These are phyloP conservation scores for Podiceps cristatus DNA, from an alignment of 2,113 vertebrate genomes.

Conservation along the genomic window DNA sequence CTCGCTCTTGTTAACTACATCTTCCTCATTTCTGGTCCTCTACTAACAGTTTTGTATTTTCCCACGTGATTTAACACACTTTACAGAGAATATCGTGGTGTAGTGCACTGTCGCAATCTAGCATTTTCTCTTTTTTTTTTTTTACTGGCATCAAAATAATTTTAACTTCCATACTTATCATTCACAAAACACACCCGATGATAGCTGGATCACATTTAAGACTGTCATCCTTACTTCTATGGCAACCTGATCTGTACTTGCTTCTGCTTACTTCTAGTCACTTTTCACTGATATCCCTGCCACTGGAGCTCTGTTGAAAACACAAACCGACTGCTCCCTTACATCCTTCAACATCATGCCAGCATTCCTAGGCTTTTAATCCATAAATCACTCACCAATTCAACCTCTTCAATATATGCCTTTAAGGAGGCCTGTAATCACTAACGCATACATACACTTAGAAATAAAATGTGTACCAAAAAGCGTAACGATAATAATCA, in stretches of 20 bases:
- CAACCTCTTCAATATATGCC: background rate
- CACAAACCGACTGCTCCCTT: background rate
- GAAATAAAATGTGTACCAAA: background rate
- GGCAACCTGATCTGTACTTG: background rate
- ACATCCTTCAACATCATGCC: background rate
- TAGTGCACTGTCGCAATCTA: background rate
- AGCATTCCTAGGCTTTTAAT: background rate
- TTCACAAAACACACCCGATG: background rate
- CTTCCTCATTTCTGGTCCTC: background rate
- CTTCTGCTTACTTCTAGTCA: background rate
- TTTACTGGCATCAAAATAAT: background rate
- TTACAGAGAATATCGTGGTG: background rate
- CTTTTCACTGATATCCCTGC: background rate
- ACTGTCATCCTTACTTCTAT: background rate
- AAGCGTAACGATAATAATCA: rapidly evolving
- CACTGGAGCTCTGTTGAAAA: background rate
- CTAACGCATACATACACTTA: rapidly evolving
- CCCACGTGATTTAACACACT: background rate
- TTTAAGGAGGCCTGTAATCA: background rate
- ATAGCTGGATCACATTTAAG: background rate
- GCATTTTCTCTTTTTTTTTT: background rate
- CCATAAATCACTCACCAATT: background rate
- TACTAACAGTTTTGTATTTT: background rate
- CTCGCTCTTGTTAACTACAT: background rate
- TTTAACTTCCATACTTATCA: background rate